Evolutionary conservation across 2,888 invertebrate species (phyloP).

Genomic region (Coremacera marginata): DNA sequence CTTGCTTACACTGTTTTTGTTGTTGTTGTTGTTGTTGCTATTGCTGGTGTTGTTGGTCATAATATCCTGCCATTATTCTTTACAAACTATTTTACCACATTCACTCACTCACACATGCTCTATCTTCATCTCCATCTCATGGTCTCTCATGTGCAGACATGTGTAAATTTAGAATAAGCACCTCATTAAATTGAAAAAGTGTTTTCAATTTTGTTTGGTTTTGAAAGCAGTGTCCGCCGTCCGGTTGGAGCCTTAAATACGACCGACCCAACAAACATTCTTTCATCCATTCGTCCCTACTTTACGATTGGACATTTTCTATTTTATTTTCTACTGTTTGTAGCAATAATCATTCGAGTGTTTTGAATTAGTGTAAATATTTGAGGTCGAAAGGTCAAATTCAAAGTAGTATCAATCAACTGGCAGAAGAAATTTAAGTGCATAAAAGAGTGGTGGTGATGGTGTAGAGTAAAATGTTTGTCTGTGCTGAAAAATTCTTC

Average conservation of each 20-base stretch:
- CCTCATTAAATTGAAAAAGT: constrained; percentile 65
- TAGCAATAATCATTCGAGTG: not conserved
- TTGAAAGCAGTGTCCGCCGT: not conserved
- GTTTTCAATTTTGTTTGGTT: constrained; percentile 56
- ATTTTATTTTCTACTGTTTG: not conserved
- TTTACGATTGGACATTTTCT: not conserved
- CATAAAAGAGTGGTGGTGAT: no score
- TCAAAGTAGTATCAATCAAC: constrained; percentile 9
- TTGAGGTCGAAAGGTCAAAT: constrained; percentile 32
- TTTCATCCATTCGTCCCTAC: not conserved
- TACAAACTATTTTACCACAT: constrained; percentile 46
- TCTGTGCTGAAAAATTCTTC: no score
- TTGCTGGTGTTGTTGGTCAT: constrained; percentile 15
- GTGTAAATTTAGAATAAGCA: constrained; percentile 63
- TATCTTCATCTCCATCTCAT: not conserved
- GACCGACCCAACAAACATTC: not conserved
- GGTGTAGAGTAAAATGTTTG: no score
- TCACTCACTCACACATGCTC: constrained; percentile 12
- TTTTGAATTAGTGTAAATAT: constrained; percentile 20
- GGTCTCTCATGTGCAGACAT: constrained; percentile 47
- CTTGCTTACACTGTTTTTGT: no score
- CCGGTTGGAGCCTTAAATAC: not conserved
- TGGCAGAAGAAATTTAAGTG: no score
- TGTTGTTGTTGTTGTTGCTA: no score
- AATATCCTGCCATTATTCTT: constrained; percentile 45